A percentile compares a stretch with the other conserved stretches of the same genome.
phyloP scores from a whole-genome alignment of 1,140 invertebrate species.

The Atopsyche davidsoni region DNA sequence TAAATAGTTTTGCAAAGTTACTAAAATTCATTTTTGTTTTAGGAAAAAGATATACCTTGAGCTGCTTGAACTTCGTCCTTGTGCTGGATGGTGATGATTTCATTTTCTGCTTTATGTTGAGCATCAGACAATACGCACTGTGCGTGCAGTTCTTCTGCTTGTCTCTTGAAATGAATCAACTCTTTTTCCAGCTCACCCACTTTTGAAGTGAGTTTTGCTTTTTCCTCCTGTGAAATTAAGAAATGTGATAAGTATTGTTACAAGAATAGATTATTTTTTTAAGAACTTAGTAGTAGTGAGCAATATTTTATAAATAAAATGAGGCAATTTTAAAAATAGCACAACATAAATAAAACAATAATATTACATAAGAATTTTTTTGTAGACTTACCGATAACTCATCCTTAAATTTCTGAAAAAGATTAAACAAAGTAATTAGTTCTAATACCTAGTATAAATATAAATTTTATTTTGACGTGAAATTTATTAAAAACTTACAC shows the following conservation, averaged over 20 bases:
- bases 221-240: conserved; percentile 34
- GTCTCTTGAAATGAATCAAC: conserved; percentile 38
- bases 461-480: conserved; percentile 1
- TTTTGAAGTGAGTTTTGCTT: conserved; percentile 36
- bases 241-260: too few species aligned
- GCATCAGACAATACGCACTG: conserved; percentile 38
- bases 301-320: too few species aligned
- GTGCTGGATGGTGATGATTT: conserved; percentile 38
- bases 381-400: conserved; percentile 65
- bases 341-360: too few species aligned
- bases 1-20: too few species aligned
- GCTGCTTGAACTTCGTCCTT: conserved; percentile 42
- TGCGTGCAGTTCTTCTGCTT: conserved; percentile 47
- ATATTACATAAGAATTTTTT: too few species aligned
- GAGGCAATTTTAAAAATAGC: too few species aligned
- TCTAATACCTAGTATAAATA: not conserved
- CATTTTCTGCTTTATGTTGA: conserved; percentile 38
- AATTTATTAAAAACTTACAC: conserved; percentile 33
- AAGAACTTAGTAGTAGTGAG: too few species aligned
- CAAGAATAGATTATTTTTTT: too few species aligned
- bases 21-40: too few species aligned
- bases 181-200: conserved; percentile 45
- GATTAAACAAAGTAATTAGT: conserved; percentile 28
- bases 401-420: conserved; percentile 47
- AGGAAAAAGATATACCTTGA: conserved; percentile 18